These are phyloP conservation scores for Xenus cinereus DNA, from an alignment of 2,113 vertebrate species.

Conservation along the genomic window DNA sequence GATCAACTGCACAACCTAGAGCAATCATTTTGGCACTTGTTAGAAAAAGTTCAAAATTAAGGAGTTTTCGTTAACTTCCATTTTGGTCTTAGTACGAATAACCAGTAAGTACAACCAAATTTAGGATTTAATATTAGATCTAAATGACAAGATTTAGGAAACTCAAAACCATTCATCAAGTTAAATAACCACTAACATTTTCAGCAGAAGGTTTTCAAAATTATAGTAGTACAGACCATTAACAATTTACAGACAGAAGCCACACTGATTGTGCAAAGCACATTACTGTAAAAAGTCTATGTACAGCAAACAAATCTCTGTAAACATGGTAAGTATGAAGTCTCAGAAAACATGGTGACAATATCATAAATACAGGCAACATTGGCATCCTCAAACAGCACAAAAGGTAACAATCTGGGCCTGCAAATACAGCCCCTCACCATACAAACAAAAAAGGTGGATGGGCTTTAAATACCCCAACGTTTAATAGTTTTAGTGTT, in stretches of 20 bases:
- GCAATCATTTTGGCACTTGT: slow-evolving; percentile 63
- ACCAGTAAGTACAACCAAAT: slow-evolving; percentile 57
- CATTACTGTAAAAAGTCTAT: slow-evolving; percentile 93
- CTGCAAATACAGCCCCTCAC: slow-evolving; percentile 79
- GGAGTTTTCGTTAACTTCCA: slow-evolving; percentile 23
- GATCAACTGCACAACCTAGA: slow-evolving; percentile 62
- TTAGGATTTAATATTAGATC: slow-evolving; percentile 52
- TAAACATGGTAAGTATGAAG: slow-evolving; percentile 97
- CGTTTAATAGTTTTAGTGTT: slow-evolving; percentile 83
- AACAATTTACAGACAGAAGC: slow-evolving; percentile 86
- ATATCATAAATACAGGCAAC: slow-evolving; percentile 93
- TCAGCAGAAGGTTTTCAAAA: slow-evolving; percentile 83
- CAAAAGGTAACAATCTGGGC: slow-evolving; percentile 86
- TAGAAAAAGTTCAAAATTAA: slow-evolving; percentile 50
- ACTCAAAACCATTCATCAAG: slow-evolving; percentile 89
- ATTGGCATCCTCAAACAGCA: slow-evolving; percentile 90
- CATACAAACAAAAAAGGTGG: slow-evolving; percentile 78
- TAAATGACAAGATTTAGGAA: slow-evolving; percentile 72
- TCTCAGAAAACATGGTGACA: slow-evolving; percentile 88
- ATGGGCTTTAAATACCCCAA: slow-evolving; percentile 77
- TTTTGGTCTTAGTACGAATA: slow-evolving; percentile 59
- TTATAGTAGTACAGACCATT: slow-evolving; percentile 86
- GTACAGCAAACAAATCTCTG: slow-evolving; percentile 94
- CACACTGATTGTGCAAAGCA: slow-evolving; percentile 94
- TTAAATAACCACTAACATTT: slow-evolving; percentile 85